Conservation (phyloP, 2,113 vertebrate genomes). For the Ictalurus punctatus region DNA sequence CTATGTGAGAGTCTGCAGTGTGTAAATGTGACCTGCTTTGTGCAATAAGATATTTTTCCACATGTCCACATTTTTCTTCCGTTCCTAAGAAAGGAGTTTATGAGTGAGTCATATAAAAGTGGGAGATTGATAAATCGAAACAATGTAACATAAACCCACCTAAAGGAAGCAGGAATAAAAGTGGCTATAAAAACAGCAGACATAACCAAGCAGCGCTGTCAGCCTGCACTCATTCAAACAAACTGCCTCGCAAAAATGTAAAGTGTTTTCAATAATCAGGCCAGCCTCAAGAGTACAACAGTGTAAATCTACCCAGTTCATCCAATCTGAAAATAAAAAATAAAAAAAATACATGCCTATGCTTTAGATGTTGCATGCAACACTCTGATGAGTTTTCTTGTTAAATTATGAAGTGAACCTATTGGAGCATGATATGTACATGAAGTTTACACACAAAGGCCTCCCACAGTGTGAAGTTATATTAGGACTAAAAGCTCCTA, state of each 20-base stretch:
- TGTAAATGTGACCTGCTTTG: not conserved
- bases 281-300: constrained; percentile 37
- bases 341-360: not conserved
- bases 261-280: constrained; percentile 18
- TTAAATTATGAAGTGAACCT: constrained; percentile 9
- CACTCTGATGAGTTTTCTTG: not conserved
- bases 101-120: constrained; percentile 5
- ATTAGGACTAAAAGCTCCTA: constrained; percentile 55
- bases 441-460: constrained; percentile 23
- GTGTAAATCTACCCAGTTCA: constrained; percentile 44
- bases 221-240: constrained; percentile 62
- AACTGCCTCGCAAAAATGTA: constrained; percentile 52
- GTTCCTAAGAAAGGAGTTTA: not conserved
- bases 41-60: not conserved
- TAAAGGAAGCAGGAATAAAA: constrained; percentile 17
- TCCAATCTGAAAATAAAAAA: constrained; percentile 23
- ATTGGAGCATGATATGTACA: constrained; percentile 12
- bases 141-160: constrained; percentile 17
- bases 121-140: not conserved
- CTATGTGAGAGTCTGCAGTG: too few relatives aligned
- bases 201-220: constrained; percentile 61
- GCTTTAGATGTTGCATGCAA: constrained; percentile 18
- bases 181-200: constrained; percentile 52
- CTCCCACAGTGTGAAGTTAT: constrained; percentile 58
- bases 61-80: not conserved